Base-by-base conservation (phyloP, 2,888 invertebrate genomes). In the Tetramorium bicarinatum region DNA sequence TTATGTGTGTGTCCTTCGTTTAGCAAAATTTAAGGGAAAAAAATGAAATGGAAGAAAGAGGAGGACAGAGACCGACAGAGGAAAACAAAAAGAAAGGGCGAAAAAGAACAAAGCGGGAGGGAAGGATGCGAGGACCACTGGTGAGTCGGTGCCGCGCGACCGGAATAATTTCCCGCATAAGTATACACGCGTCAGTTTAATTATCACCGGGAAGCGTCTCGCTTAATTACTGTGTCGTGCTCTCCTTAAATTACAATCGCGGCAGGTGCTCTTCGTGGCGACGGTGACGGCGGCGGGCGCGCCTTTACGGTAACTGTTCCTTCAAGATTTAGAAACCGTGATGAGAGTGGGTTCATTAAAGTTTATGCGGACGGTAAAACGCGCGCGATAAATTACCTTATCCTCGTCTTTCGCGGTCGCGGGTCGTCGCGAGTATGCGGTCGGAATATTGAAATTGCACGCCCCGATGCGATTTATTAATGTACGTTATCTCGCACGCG, bases 271-370 rank as follows among this genome's bases (percentile, higher is more conserved):
- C 9, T 8, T 8, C 44, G 25, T 18, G 13, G 15, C n/a, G 29
- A 15, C n/a, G 15, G 56, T 4, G 34, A 34, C 18, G n/a, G 54
- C 38, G 71, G 15, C 52, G 47, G 18, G 15, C 8, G 21, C 44
- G 41, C 15, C 15, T 77, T 77, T 34, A 67, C 54, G 11, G 9
- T 18, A n/a, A 62, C 21, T 21, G 49, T 81, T 74, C 62, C 25
- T 52, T 62, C 34, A 75, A 52, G 52, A 75, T 81, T 81, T 81
- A 81, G 75, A 81, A 81, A 75, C 59, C 41, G 25, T 49, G 25
- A 61, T 44, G 41, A 38, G 74, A 59, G 62, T 54, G 47, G 11
- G 52, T 75, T 76, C 52, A 75, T 75, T 81, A 75, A 75, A 34
- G 59, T 75, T 75, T 62, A 62, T 62, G 61, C 49, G 62, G n/a